phyloP scores from a whole-genome alignment of 2,797 vertebrate species.

The Steatocranus sp. region DNA sequence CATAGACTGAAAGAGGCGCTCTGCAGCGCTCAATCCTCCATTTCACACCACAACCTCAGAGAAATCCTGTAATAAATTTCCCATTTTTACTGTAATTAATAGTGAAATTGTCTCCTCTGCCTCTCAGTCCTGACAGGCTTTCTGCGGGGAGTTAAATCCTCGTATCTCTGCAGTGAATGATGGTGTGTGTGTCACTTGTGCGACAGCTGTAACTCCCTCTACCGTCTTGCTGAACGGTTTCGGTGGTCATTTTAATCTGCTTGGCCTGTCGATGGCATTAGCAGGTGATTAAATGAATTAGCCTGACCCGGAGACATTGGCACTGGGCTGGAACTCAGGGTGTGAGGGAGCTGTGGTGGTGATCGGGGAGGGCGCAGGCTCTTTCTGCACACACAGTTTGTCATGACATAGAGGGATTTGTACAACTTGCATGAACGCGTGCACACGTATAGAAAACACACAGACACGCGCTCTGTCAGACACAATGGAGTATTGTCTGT shows the following conservation, averaged over 20 bases:
- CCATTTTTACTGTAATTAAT: not conserved
- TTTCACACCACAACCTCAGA: not conserved
- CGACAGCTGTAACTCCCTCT: constrained; percentile 14
- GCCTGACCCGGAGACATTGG: constrained; percentile 25
- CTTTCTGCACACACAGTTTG: constrained; percentile 3
- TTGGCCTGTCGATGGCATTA: constrained; percentile 30
- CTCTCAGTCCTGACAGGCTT: not conserved
- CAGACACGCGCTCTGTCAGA: not conserved
- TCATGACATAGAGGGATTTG: constrained; percentile 20
- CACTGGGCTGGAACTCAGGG: constrained; percentile 5
- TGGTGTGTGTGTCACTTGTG: not conserved
- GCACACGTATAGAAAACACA: constrained; percentile 19
- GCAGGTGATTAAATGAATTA: constrained; percentile 54
- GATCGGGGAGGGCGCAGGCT: not conserved
- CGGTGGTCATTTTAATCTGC: constrained; percentile 43
- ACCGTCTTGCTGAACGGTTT: not conserved
- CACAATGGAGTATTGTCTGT: constrained; percentile 55
- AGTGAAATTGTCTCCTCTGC: not conserved
- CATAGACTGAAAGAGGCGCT: not conserved
- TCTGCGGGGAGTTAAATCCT: not conserved
- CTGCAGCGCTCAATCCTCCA: not conserved
- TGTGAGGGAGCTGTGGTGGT: not conserved
- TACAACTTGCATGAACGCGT: not conserved
- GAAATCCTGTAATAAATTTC: not conserved
- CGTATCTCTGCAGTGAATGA: not conserved